These are phyloP conservation scores for Gephyroberyx darwinii DNA, from an alignment of 2,797 vertebrate species.

Conservation along the genomic window DNA sequence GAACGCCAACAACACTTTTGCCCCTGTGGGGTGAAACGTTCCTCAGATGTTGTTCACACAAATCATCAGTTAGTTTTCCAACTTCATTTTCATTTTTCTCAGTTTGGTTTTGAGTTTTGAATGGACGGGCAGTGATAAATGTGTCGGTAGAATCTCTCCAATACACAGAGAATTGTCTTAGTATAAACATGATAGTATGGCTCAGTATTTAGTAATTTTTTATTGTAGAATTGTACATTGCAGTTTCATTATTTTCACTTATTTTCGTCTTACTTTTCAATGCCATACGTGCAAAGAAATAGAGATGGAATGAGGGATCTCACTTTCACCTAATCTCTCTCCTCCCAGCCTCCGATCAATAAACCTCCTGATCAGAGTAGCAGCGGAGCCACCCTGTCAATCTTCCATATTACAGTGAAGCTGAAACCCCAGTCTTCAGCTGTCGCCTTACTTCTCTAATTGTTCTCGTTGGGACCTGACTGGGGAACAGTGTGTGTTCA, in stretches of 20 bases:
- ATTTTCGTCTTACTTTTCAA: neutral
- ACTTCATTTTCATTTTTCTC: too few species aligned
- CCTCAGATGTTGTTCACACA: neutral
- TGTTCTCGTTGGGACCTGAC: slow-evolving; percentile 24
- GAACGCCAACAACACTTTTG: neutral
- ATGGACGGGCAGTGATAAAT: too few species aligned
- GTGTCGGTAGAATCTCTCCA: too few species aligned
- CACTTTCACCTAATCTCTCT: neutral
- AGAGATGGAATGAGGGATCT: neutral
- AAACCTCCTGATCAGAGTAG: neutral
- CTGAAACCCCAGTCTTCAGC: neutral
- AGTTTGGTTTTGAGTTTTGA: too few species aligned
- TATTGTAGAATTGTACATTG: too few species aligned
- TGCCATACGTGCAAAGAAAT: neutral
- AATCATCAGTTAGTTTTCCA: neutral
- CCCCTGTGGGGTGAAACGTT: neutral
- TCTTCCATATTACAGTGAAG: slow-evolving; percentile 8
- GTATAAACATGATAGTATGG: too few species aligned
- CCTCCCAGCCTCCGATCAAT: neutral
- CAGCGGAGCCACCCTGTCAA: neutral
- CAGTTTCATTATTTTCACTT: neutral
- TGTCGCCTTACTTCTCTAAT: slow-evolving; percentile 22
- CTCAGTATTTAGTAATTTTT: too few species aligned
- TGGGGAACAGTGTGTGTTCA: slow-evolving; percentile 8
- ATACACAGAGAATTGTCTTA: too few species aligned